Base-by-base conservation (phyloP, 2,888 invertebrate genomes). In the Epinotia demarniana region DNA sequence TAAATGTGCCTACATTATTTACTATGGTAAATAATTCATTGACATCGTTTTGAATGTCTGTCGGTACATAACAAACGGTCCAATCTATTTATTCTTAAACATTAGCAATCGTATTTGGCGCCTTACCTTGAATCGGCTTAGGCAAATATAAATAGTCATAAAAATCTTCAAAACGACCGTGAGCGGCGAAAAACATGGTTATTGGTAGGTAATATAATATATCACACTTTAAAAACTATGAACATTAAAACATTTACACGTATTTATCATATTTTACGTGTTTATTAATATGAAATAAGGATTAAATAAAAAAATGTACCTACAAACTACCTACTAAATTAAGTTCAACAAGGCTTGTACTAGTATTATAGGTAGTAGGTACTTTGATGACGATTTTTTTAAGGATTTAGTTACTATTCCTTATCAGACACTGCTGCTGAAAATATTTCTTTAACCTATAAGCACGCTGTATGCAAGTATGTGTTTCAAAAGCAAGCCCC, bases 81-180 rank as follows among this genome's bases (percentile, higher is more conserved):
- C 19, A 70, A 46, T 70, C n/a, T 46, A 70, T 53, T 39, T 67
- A 58, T 68, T 68, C 18, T 49, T 55, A 76, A 72, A 63, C 72
- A 72, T 72, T 72, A 68, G 53, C 49, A 64, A 69, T 62, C 66
- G 8, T 66, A 39, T 64, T 74, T 62, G 68, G 67, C 13, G 13
- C 43, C 33, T 57, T 71, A 27, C 77, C 77, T 77, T 77, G 76
- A 49, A 68, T 58, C 53, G 16, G 58, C 55, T 53, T 67, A 71
- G 39, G 60, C 43, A 74, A 71, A 71, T 55, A 71, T 71, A 66
- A 70, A 71, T 67, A 72, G 39, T 61, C 71, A 55, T 75, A 27
- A 71, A 69, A 62, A 46, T 66, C 61, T 16, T 67, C 19, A 33
- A 27, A 72, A 67, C 19, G 75, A 23, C 72, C 71, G 12, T 75